Evolutionary conservation across 2,888 invertebrate species (phyloP).

Genomic region (Hypomecis atomaria): DNA sequence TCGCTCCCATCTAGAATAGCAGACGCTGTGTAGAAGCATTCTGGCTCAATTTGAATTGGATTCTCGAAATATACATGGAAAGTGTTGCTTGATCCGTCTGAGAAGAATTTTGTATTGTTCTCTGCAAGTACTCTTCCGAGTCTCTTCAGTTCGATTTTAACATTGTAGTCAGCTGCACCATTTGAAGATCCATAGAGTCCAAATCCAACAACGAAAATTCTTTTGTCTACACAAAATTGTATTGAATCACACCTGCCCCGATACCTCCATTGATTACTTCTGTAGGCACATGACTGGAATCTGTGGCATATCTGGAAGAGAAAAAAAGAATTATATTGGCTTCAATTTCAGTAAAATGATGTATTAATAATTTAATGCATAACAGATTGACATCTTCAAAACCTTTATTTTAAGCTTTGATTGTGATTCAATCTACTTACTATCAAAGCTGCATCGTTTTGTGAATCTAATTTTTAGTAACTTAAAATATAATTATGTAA

Average conservation of each 20-base stretch:
- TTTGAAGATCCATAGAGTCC: slow-evolving; percentile 98
- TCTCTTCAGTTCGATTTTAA: slow-evolving; percentile 96
- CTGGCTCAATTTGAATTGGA: slow-evolving; percentile 95
- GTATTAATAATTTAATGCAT: background rate
- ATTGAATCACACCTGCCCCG: slow-evolving; percentile 98
- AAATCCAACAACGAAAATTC: slow-evolving; percentile 98
- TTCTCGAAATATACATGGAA: slow-evolving; percentile 94
- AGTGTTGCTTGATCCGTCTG: slow-evolving; percentile 98
- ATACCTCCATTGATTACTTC: slow-evolving; percentile 99
- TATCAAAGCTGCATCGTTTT: too few species aligned
- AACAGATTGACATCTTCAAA: background rate
- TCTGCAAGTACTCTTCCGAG: slow-evolving; percentile 95
- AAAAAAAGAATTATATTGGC: slow-evolving; percentile 3
- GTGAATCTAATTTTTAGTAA: too few species aligned
- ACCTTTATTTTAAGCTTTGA: background rate
- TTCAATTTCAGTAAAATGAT: background rate
- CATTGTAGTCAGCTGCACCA: slow-evolving; percentile 97
- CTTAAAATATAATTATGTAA: background rate
- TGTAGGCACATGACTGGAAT: slow-evolving; percentile 98
- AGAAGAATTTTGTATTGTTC: slow-evolving; percentile 96
- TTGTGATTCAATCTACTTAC: too few species aligned
- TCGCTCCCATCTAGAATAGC: slow-evolving; percentile 97
- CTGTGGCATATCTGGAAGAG: slow-evolving; percentile 93
- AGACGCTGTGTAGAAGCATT: slow-evolving; percentile 97
- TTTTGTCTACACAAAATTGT: slow-evolving; percentile 97